These are phyloP conservation scores for Paraplagusia blochii DNA, from an alignment of 2,113 vertebrate species.

Conservation along the genomic window DNA sequence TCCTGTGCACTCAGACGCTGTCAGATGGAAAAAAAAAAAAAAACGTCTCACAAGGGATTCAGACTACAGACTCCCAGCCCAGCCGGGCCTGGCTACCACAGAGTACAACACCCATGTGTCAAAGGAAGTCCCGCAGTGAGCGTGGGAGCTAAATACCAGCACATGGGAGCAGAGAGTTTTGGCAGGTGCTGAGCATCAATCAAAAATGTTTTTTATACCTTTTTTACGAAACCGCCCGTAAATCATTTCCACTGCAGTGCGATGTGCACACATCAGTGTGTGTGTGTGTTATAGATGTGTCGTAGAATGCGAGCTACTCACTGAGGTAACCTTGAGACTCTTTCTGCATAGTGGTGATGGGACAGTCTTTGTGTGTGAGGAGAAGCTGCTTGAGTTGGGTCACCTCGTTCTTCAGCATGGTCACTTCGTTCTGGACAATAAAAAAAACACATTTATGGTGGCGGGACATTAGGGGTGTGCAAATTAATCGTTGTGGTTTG, in stretches of 20 bases:
- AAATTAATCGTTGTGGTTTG: too few relatives aligned
- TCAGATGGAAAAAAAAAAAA: constrained; percentile 64
- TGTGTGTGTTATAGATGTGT: constrained; percentile 18
- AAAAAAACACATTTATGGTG: constrained; percentile 14
- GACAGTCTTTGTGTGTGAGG: constrained; percentile 99
- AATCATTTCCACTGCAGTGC: constrained; percentile 18
- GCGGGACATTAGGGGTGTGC: too few relatives aligned
- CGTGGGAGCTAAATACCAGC: constrained; percentile 55
- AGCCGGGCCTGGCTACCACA: constrained; percentile 29
- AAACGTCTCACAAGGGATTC: constrained; percentile 45
- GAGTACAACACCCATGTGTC: constrained; percentile 51
- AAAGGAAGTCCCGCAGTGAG: constrained; percentile 43
- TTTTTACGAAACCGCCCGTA: constrained; percentile 15
- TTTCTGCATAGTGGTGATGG: constrained; percentile 99
- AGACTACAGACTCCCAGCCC: constrained; percentile 49
- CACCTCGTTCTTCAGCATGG: constrained; percentile 98
- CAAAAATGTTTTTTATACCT: constrained; percentile 38
- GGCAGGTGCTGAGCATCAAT: constrained; percentile 35
- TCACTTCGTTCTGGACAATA: constrained; percentile 91
- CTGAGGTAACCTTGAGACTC: constrained; percentile 99
- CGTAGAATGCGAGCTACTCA: constrained; percentile 77
- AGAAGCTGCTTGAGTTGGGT: constrained; percentile 98
- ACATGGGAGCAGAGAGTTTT: constrained; percentile 36
- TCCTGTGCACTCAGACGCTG: constrained; percentile 18
- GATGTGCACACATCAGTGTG: constrained; percentile 20